phyloP scores from a whole-genome alignment of 2,888 invertebrate species.

The Tetropium fuscum region DNA sequence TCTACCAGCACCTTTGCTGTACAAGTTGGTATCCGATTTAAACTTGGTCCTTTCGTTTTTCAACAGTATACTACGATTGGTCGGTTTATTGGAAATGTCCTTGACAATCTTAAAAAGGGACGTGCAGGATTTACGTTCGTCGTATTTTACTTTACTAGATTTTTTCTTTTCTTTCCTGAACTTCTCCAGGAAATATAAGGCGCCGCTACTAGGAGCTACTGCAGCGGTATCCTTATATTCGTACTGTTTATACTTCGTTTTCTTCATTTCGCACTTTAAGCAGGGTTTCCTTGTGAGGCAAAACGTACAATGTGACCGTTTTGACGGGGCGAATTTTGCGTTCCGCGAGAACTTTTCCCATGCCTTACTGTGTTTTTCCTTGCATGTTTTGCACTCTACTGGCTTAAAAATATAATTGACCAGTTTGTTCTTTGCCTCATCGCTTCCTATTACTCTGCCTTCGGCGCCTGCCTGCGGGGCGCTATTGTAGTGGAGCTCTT shows the following conservation, averaged over 20 bases:
- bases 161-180: background rate
- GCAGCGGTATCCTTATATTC: no score
- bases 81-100: slow-evolving; percentile 1
- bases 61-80: no score
- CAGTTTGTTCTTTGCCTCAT: no score
- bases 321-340: background rate
- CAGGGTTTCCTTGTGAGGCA: slow-evolving; percentile 6
- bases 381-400: slow-evolving; percentile 21
- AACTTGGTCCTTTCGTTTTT: no score
- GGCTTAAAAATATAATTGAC: slow-evolving; percentile 30
- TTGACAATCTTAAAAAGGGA: slow-evolving; percentile 6
- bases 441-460: no score
- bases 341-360: background rate
- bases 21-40: no score
- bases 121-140: background rate
- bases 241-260: slow-evolving; percentile 6
- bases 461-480: no score
- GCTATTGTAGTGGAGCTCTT: no score
- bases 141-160: background rate
- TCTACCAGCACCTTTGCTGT: no score
- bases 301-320: background rate
- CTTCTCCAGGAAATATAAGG: background rate
- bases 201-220: no score
- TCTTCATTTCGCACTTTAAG: slow-evolving; percentile 23
- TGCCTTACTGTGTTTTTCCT: slow-evolving; percentile 10